Base-by-base conservation (phyloP, 2,888 invertebrate genomes). In the Epistrophe eligans region DNA sequence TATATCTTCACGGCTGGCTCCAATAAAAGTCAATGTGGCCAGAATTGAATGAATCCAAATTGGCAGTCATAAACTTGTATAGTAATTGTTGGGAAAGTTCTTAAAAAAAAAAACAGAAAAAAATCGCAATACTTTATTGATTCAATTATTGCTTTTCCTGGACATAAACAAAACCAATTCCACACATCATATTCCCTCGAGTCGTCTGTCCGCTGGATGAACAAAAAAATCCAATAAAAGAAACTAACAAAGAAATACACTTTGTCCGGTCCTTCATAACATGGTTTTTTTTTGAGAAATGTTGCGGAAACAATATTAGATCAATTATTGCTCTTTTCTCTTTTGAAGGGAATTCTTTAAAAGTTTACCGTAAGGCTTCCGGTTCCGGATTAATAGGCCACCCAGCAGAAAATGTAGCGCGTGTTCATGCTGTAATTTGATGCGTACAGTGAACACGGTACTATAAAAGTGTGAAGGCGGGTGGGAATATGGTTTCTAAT, bases 261-360 rank as follows among this genome's bases (percentile, higher is more conserved):
- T 40, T 52, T 57, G 17, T 52, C 50, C 45, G 43, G 71, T 72
- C 28, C 19, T 48, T 43, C 19, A 64, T 45, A 38, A 19, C 35
- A 57, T 35, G 60, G 38, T 38, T 19, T 19, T 35, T 35, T 32
- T 35, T 67, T 60, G 15, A 55, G 48, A 70, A 74, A 64, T 67
- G 58, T 77, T 85, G 43, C 48, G 40, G 73, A 77, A 85, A 77
- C 77, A 82, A 79, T 70, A 70, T 85, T 74, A 82, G 70, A 74
- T 83, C 85, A 82, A 87, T 87, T 87, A 87, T 83, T 82, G 55
- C 60, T 79, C 40, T 19, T 74, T 71, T 40, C 38, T 66, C 57
- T n/a, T 66, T 67, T 19, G 67, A 55, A 19, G 15, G 52, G 24
- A 70, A 55, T 55, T 73, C 62, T 73, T 40, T 10, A 77, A 83